Evolutionary conservation across 2,113 vertebrate species (phyloP).

Genomic region (Spermophilus dauricus): DNA sequence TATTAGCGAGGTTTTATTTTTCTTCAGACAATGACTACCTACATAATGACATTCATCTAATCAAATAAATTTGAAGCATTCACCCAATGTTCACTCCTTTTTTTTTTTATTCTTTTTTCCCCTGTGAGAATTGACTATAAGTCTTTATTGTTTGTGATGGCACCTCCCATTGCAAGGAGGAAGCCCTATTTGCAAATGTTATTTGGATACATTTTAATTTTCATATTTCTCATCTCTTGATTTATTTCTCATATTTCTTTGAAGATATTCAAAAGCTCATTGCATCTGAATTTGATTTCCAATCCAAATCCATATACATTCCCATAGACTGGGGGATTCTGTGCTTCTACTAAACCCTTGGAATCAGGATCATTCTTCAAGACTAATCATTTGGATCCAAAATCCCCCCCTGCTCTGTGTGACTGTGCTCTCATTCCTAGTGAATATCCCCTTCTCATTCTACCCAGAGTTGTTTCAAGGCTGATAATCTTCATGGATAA

Average conservation of each 20-base stretch:
- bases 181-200: neutral
- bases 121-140: neutral
- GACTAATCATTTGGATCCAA: neutral
- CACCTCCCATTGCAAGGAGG: neutral
- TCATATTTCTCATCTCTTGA: neutral
- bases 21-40: neutral
- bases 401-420: neutral
- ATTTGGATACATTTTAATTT: neutral
- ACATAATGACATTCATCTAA: neutral
- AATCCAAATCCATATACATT: neutral
- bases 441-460: neutral
- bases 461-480: neutral
- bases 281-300: neutral
- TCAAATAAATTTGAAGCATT: neutral
- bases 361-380: neutral
- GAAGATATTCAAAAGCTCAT: neutral
- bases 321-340: neutral
- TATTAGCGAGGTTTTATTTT: conserved; percentile 11
- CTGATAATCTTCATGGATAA: neutral
- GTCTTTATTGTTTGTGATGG: neutral
- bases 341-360: neutral
- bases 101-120: neutral
- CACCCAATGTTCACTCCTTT: neutral
- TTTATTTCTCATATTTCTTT: neutral
- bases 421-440: too few relatives aligned